Evolutionary conservation across 2,113 vertebrate genomes (phyloP).

Genomic region (Polyodon spathula): DNA sequence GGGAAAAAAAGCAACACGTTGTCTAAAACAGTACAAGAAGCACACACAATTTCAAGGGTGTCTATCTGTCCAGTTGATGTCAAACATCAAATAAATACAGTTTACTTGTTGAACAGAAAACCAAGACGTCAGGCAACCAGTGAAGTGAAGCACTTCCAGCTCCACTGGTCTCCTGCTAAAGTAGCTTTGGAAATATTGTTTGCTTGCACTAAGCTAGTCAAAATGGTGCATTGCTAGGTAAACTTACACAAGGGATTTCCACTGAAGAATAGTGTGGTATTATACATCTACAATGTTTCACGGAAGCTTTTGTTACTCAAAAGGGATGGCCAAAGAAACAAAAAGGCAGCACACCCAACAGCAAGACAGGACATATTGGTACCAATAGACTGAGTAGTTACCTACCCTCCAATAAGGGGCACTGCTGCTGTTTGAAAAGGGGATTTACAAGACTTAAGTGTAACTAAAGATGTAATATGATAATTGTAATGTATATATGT

Average conservation of each 20-base stretch:
- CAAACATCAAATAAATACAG: background rate
- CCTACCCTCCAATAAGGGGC: too few species aligned
- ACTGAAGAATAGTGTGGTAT: slow-evolving; percentile 26
- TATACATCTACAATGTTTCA: slow-evolving; percentile 35
- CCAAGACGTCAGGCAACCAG: background rate
- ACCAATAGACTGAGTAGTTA: too few species aligned
- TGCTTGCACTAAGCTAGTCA: slow-evolving; percentile 11
- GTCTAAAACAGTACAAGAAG: background rate
- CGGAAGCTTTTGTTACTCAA: slow-evolving; percentile 17
- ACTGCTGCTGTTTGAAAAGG: too few species aligned
- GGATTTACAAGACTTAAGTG: too few species aligned
- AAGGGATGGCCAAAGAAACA: slow-evolving; percentile 8
- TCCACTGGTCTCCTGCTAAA: slow-evolving; percentile 11
- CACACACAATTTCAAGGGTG: slow-evolving; percentile 7
- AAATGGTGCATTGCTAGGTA: slow-evolving; percentile 22
- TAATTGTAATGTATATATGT: too few species aligned
- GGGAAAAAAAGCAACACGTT: slow-evolving; percentile 9
- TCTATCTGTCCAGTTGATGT: background rate
- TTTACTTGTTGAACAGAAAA: background rate
- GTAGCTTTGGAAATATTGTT: slow-evolving; percentile 7
- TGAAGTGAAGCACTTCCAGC: slow-evolving; percentile 25
- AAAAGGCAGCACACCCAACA: background rate
- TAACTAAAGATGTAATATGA: too few species aligned
- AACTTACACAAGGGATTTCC: slow-evolving; percentile 10
- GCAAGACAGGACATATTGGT: too few species aligned